These are phyloP conservation scores for Nannoperca australis DNA, from an alignment of 2,797 vertebrate species.

Conservation along the genomic window DNA sequence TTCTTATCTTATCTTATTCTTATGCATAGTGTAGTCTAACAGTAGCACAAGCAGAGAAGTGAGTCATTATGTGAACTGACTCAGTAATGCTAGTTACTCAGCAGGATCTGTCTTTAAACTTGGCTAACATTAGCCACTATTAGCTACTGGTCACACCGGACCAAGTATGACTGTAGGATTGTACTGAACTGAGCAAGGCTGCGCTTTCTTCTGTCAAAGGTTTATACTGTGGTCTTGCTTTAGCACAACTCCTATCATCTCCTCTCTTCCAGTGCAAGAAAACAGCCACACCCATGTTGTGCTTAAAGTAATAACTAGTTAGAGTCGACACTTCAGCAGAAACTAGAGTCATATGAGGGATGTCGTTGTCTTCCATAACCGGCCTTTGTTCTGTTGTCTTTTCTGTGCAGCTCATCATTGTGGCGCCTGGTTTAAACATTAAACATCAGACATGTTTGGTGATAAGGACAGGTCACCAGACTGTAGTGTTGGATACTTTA, in stretches of 20 bases:
- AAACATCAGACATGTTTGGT: neutral
- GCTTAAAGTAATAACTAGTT: conserved; percentile 48
- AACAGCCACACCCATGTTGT: conserved; percentile 34
- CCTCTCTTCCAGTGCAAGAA: neutral
- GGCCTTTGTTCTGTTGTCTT: neutral
- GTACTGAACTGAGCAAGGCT: neutral
- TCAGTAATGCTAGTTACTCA: neutral
- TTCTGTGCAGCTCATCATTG: neutral
- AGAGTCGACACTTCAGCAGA: neutral
- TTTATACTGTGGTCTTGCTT: neutral
- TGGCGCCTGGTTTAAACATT: neutral
- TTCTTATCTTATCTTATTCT: too few species aligned
- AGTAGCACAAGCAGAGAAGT: neutral
- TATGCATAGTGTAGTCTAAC: neutral
- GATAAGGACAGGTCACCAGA: neutral
- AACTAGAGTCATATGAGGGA: conserved; percentile 10
- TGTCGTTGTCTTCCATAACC: neutral
- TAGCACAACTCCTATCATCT: conserved; percentile 9
- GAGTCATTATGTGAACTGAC: neutral
- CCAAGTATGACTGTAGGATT: neutral
- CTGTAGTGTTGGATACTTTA: neutral
- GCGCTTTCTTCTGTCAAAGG: neutral
- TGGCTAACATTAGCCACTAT: neutral
- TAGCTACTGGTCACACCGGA: neutral
- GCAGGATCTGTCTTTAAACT: neutral